phyloP scores from a whole-genome alignment of 2,113 vertebrate genomes.

The Sinocyclocheilus anophthalmus region DNA sequence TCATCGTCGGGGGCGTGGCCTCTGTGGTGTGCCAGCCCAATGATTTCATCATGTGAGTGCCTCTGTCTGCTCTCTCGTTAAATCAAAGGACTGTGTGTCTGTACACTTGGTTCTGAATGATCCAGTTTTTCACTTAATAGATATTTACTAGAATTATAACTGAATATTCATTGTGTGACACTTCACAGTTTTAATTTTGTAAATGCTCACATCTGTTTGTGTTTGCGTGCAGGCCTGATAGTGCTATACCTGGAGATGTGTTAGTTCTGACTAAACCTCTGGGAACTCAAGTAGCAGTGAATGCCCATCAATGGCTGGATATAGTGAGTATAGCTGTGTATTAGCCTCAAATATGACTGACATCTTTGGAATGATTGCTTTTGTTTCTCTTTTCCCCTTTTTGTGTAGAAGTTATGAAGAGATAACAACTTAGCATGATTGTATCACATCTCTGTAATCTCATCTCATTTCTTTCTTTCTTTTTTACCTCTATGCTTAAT shows the following conservation, averaged over 20 bases:
- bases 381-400: background rate
- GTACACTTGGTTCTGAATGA: background rate
- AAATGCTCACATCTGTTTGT: background rate
- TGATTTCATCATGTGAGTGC: slow-evolving; percentile 88
- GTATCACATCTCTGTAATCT: background rate
- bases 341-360: too few relatives aligned
- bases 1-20: slow-evolving; percentile 89
- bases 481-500: background rate
- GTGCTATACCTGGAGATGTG: slow-evolving; percentile 87
- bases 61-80: background rate
- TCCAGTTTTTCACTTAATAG: background rate
- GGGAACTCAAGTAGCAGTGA: slow-evolving; percentile 90
- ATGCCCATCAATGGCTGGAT: slow-evolving; percentile 90
- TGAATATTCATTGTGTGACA: background rate
- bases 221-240: slow-evolving; percentile 77
- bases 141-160: too few relatives aligned
- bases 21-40: slow-evolving; percentile 88
- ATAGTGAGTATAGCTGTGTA: slow-evolving; percentile 68
- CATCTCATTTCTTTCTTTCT: background rate
- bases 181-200: background rate
- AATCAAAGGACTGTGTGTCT: background rate
- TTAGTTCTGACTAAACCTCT: slow-evolving; percentile 90
- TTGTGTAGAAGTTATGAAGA: too few relatives aligned
- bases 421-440: background rate
- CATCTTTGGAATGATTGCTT: background rate